Conservation (phyloP, 2,888 invertebrate genomes). For the Octodonta nipae region DNA sequence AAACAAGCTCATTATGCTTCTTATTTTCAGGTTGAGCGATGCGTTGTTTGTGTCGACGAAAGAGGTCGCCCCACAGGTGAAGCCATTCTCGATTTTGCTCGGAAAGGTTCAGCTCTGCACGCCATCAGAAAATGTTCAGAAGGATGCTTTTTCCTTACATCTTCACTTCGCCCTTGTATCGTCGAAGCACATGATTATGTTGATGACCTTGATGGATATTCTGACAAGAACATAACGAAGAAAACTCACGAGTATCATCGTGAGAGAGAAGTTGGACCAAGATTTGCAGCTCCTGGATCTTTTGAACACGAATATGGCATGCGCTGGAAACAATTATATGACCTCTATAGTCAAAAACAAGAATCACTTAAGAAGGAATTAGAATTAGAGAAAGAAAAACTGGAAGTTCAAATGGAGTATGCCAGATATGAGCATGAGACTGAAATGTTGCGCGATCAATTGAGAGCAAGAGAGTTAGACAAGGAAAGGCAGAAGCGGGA, state of each 20-base stretch:
- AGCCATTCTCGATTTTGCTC: conserved; percentile 89
- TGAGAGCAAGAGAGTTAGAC: conserved; percentile 73
- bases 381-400: conserved; percentile 77
- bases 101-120: conserved; percentile 80
- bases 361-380: conserved; percentile 81
- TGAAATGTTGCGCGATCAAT: conserved; percentile 80
- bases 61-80: conserved; percentile 92
- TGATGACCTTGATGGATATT: conserved; percentile 85
- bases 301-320: conserved; percentile 95
- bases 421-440: conserved; percentile 87
- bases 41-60: conserved; percentile 89
- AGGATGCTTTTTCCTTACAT: conserved; percentile 72
- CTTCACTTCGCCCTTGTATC: conserved; percentile 80
- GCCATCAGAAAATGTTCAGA: conserved; percentile 84
- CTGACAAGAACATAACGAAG: conserved; percentile 57
- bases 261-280: conserved; percentile 70
- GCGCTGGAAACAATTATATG: conserved; percentile 92
- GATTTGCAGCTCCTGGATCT: conserved; percentile 74
- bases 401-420: conserved; percentile 94
- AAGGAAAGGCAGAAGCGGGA: conserved; percentile 58
- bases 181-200: conserved; percentile 82
- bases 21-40: conserved; percentile 54
- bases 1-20: too few species aligned
- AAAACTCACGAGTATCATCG: conserved; percentile 67
- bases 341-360: conserved; percentile 80